Evolutionary conservation across 2,113 vertebrate species (phyloP).

Genomic region (Copsychus sechellarum): DNA sequence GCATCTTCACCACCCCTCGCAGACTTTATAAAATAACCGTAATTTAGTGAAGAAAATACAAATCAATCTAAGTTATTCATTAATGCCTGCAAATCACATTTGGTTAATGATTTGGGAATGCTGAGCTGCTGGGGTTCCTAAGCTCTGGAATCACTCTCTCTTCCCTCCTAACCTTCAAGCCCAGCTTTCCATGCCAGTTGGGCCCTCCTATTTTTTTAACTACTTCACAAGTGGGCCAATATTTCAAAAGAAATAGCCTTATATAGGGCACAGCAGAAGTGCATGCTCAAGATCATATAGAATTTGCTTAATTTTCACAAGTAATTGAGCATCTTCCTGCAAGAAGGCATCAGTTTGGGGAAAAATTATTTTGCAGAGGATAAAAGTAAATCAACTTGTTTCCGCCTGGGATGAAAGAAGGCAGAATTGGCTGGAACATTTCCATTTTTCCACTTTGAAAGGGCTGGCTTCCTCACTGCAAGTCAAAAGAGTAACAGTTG

Average conservation of each 20-base stretch:
- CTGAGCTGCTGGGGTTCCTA: neutral
- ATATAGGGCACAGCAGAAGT: neutral
- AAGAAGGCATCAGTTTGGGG: neutral
- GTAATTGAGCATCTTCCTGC: neutral
- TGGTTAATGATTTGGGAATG: conserved; percentile 42
- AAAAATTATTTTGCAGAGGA: neutral
- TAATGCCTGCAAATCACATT: neutral
- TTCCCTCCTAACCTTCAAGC: neutral
- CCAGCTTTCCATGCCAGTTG: neutral
- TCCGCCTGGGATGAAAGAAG: neutral
- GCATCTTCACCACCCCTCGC: neutral
- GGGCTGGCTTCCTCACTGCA: neutral
- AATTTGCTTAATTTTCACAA: neutral
- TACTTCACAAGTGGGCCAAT: neutral
- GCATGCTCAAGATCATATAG: neutral
- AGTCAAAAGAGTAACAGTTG: neutral
- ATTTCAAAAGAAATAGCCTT: neutral
- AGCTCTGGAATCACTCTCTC: neutral
- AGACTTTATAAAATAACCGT: neutral
- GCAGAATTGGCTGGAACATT: neutral
- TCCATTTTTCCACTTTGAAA: conserved; percentile 8
- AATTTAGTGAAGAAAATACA: conserved; percentile 16
- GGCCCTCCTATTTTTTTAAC: neutral
- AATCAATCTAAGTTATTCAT: conserved; percentile 25
- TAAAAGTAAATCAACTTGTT: neutral